Conservation (phyloP, 2,888 invertebrate genomes). For the Drosophila aldrichi region DNA sequence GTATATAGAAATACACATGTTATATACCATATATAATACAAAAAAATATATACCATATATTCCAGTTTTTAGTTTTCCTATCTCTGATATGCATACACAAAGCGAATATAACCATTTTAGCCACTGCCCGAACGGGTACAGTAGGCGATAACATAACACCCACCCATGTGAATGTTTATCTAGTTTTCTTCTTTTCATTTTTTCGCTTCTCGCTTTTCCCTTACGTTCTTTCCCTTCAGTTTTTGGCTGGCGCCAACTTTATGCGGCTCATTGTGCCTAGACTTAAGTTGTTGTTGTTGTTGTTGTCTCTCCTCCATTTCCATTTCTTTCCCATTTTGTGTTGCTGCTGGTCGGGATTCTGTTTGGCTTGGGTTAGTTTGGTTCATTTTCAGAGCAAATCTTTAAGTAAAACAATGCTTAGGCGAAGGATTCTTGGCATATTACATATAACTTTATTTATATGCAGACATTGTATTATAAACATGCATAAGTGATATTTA, state of each 20-base stretch:
- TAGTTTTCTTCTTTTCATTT: conserved; percentile 27
- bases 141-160: not conserved
- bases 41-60: not conserved
- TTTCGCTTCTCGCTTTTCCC: not conserved
- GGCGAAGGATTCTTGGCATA: not conserved
- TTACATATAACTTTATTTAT: too few species aligned
- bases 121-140: not conserved
- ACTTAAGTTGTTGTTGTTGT: conserved; percentile 15
- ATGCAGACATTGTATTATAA: too few species aligned
- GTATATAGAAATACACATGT: too few species aligned
- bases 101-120: not conserved
- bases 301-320: conserved; percentile 4
- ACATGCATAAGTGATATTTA: too few species aligned
- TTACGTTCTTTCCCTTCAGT: conserved; percentile 7
- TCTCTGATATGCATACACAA: not conserved
- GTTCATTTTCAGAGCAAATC: not conserved
- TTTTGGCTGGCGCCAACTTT: conserved; percentile 71
- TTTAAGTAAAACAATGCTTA: not conserved
- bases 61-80: not conserved
- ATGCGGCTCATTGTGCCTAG: conserved; percentile 50
- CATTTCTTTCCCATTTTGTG: conserved; percentile 16
- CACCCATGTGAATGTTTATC: conserved; percentile 26
- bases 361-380: conserved; percentile 14
- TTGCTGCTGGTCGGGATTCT: conserved; percentile 67
- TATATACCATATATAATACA: too few species aligned